Evolutionary conservation across 2,113 vertebrate genomes (phyloP).

Genomic region (Laterallus jamaicensis): DNA sequence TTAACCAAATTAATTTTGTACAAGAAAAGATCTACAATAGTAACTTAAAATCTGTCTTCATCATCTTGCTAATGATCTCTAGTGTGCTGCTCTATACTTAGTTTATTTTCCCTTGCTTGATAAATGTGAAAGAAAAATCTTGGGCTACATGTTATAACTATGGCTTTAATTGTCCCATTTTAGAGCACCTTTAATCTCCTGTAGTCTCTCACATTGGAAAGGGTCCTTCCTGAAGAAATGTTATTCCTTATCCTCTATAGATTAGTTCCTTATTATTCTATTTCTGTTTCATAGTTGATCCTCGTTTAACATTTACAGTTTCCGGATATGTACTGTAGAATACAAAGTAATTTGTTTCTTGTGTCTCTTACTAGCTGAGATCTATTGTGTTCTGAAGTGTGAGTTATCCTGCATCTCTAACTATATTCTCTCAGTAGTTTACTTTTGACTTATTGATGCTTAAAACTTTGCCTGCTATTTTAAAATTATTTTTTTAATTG

Average conservation of each 20-base stretch:
- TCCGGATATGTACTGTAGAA: background rate
- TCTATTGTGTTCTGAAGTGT: background rate
- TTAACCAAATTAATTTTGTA: constrained; percentile 75
- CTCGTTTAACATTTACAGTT: background rate
- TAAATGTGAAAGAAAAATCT: constrained; percentile 38
- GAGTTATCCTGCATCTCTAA: background rate
- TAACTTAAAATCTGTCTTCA: constrained; percentile 69
- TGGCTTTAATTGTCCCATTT: background rate
- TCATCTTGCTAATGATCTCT: constrained; percentile 66
- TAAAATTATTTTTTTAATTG: background rate
- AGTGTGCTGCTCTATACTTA: constrained; percentile 11
- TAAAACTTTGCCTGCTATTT: background rate
- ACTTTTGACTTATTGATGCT: background rate
- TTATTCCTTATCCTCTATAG: background rate
- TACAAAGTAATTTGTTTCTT: background rate
- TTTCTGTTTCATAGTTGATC: background rate
- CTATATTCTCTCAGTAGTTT: background rate
- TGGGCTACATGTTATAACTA: background rate
- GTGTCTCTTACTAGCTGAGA: background rate
- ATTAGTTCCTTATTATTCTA: background rate
- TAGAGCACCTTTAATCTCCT: background rate
- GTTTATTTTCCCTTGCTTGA: constrained; percentile 51
- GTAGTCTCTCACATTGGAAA: background rate
- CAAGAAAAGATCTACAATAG: constrained; percentile 64
- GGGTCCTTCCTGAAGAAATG: background rate